Percentiles rank a stretch among this genome's conserved stretches.
Evolutionary conservation across 2,797 vertebrate species (phyloP).

Genomic region (Denticeps clupeoides): DNA sequence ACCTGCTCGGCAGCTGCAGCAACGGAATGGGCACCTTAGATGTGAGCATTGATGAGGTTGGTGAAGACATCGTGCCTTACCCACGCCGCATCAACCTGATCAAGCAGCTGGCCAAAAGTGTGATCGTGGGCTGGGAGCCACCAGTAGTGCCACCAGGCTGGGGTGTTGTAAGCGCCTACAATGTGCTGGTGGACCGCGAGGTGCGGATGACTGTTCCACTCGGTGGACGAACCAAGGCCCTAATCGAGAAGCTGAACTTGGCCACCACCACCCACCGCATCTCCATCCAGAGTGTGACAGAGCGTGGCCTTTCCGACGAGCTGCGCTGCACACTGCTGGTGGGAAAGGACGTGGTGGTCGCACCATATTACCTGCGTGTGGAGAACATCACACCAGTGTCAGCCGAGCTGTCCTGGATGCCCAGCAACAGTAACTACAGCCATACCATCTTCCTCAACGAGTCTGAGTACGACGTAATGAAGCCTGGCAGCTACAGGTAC

Average conservation of each 20-base stretch:
- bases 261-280: conserved; percentile 77
- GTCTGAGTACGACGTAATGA: conserved; percentile 82
- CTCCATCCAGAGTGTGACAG: conserved; percentile 84
- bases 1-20: conserved; percentile 61
- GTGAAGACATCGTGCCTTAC: conserved; percentile 98
- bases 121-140: conserved; percentile 95
- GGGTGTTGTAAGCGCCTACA: conserved; percentile 85
- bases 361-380: conserved; percentile 80
- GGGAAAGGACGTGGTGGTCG: conserved; percentile 88
- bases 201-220: conserved; percentile 74
- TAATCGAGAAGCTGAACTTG: conserved; percentile 89
- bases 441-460: conserved; percentile 90
- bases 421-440: conserved; percentile 95
- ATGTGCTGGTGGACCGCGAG: conserved; percentile 86
- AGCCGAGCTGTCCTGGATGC: conserved; percentile 88
- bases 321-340: conserved; percentile 88
- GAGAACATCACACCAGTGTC: conserved; percentile 80
- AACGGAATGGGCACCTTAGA: conserved; percentile 75
- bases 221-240: conserved; percentile 82
- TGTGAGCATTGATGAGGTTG: conserved; percentile 79
- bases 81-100: conserved; percentile 93
- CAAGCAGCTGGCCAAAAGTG: conserved; percentile 96
- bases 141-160: conserved; percentile 83
- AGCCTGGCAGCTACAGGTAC: conserved; percentile 83
- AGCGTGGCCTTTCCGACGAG: conserved; percentile 77